These are phyloP conservation scores for Scaptomyza montana DNA, from an alignment of 1,140 invertebrate genomes.

Conservation along the genomic window DNA sequence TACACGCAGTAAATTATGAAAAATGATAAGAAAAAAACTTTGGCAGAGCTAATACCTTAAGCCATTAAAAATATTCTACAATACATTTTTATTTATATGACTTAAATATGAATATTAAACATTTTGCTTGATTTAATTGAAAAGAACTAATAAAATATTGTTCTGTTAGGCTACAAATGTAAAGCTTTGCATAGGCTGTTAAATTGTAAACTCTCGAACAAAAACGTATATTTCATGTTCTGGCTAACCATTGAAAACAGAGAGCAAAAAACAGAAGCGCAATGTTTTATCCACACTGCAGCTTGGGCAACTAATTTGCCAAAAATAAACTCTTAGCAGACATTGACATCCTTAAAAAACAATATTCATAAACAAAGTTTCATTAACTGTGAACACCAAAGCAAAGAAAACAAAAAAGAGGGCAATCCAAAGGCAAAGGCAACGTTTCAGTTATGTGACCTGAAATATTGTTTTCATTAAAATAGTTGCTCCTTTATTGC, in stretches of 20 bases:
- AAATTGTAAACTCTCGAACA: not conserved
- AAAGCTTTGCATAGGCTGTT: too few relatives aligned
- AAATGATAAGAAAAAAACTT: too few relatives aligned
- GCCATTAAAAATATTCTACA: too few relatives aligned
- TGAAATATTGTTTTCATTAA: constrained; percentile 48
- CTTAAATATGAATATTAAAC: too few relatives aligned
- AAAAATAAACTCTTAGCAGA: constrained; percentile 5
- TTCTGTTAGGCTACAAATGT: too few relatives aligned
- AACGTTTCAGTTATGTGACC: constrained; percentile 24
- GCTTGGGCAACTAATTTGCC: not conserved
- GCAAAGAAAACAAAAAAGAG: too few relatives aligned
- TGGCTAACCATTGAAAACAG: too few relatives aligned
- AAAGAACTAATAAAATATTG: too few relatives aligned
- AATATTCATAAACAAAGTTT: constrained; percentile 72
- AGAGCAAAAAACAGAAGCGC: not conserved
- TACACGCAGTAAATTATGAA: too few relatives aligned
- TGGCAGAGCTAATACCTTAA: too few relatives aligned
- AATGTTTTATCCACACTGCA: not conserved
- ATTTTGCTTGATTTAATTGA: too few relatives aligned
- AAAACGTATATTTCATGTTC: not conserved
- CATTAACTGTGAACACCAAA: constrained; percentile 44
- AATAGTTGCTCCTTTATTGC: constrained; percentile 33
- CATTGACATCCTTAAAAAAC: constrained; percentile 57
- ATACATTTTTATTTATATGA: too few relatives aligned
- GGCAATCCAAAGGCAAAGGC: constrained; percentile 1